Percentiles rank a stretch among this genome's conserved stretches.
These are phyloP conservation scores for Syrphus vitripennis DNA, from an alignment of 2,888 invertebrate species.

Conservation along the genomic window DNA sequence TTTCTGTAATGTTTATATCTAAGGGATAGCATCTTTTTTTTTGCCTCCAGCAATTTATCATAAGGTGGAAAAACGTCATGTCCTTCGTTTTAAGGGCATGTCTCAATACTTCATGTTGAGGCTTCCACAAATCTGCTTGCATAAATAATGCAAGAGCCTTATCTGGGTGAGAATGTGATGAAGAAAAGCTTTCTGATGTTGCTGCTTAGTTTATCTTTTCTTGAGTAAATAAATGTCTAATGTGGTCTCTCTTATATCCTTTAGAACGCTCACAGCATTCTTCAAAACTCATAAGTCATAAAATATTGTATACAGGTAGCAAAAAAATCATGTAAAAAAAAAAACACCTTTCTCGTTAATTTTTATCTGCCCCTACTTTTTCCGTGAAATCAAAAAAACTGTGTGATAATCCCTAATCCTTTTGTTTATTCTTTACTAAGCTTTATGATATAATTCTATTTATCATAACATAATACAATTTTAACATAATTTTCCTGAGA, in stretches of 20 bases:
- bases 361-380: too few species aligned
- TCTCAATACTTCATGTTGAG: neutral
- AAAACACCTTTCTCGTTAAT: neutral
- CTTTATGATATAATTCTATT: too few species aligned
- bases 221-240: neutral
- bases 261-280: neutral
- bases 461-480: too few species aligned
- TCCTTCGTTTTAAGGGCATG: slow-evolving; percentile 1
- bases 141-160: neutral
- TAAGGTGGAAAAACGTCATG: neutral
- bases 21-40: neutral
- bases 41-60: neutral
- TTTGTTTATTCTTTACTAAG: too few species aligned
- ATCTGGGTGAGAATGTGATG: neutral
- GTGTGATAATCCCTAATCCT: too few species aligned
- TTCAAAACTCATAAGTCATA: neutral
- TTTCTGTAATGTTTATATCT: neutral
- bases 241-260: neutral
- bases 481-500: too few species aligned
- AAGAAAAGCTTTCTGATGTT: too few species aligned
- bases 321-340: neutral
- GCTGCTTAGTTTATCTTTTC: too few species aligned
- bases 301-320: neutral
- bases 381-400: too few species aligned
- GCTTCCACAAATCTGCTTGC: slow-evolving; percentile 1